These are phyloP conservation scores for Oasisia sp. DNA, from an alignment of 2,888 invertebrate species.

Conservation along the genomic window DNA sequence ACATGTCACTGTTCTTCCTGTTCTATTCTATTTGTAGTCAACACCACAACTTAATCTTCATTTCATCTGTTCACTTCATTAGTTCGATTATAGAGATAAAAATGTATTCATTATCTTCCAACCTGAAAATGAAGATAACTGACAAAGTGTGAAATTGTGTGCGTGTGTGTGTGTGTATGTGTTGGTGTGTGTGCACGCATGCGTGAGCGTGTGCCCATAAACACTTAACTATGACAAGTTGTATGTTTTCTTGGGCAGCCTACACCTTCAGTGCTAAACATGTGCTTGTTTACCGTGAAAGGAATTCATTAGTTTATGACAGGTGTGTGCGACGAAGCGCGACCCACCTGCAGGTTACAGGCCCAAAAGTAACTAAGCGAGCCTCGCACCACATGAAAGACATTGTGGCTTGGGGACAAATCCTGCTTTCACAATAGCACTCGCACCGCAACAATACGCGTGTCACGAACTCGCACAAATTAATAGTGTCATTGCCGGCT, in stretches of 20 bases:
- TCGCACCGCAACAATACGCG: background rate
- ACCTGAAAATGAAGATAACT: background rate
- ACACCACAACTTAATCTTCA: background rate
- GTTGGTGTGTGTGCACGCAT: no score
- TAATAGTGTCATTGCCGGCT: constrained; percentile 6
- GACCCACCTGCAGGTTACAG: background rate
- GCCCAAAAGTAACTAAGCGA: background rate
- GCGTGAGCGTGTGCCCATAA: background rate
- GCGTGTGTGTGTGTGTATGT: no score
- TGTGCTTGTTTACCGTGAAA: background rate
- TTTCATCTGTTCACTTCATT: background rate
- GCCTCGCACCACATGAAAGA: background rate
- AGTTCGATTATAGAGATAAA: background rate
- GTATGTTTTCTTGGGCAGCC: background rate
- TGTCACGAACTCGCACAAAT: background rate
- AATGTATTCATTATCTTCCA: background rate
- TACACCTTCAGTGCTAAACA: background rate
- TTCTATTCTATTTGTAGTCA: background rate
- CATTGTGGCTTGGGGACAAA: background rate
- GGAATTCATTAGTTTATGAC: constrained; percentile 17
- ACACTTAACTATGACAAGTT: background rate
- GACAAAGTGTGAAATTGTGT: background rate
- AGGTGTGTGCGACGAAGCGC: background rate
- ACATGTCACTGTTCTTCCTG: background rate
- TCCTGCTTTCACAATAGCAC: background rate